Percentiles rank a stretch among this genome's conserved stretches.
Evolutionary conservation across 2,888 invertebrate species (phyloP).

Genomic region (Laspeyria flexula): DNA sequence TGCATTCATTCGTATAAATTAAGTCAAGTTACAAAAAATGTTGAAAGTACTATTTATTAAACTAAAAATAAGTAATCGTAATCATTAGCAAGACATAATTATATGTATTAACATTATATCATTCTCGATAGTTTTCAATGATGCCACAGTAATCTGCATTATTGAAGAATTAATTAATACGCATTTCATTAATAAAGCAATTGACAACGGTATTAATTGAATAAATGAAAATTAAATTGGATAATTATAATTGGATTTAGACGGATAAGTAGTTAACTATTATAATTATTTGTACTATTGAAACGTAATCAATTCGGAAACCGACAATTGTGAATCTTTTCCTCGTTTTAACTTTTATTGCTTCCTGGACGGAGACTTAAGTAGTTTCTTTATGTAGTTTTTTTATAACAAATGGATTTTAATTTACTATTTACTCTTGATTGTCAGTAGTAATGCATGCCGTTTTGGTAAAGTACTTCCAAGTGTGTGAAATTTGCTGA

Average conservation of each 20-base stretch:
- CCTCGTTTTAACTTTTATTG: constrained; percentile 44
- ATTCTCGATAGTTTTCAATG: neutral
- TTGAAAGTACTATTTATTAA: too few relatives aligned
- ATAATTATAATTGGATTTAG: constrained; percentile 38
- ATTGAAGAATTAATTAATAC: constrained; percentile 16
- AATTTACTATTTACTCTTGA: neutral
- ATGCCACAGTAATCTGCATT: neutral
- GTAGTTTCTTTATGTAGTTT: constrained; percentile 23
- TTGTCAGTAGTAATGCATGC: neutral
- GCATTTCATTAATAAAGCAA: constrained; percentile 28
- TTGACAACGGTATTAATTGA: constrained; percentile 24
- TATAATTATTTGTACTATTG: constrained; percentile 43
- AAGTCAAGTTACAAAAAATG: too few relatives aligned
- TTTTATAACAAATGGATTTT: constrained; percentile 4
- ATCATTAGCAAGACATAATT: too few relatives aligned
- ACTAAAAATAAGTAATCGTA: too few relatives aligned
- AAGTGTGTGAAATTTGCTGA: too few relatives aligned
- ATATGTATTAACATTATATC: too few relatives aligned
- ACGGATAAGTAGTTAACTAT: constrained; percentile 28
- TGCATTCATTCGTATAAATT: too few relatives aligned
- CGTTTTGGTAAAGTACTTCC: too few relatives aligned
- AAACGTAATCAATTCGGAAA: constrained; percentile 54
- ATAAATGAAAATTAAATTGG: constrained; percentile 36
- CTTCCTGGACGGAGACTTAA: constrained; percentile 37
- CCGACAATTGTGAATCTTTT: constrained; percentile 47